Percentiles rank a stretch among this genome's conserved stretches.
Evolutionary conservation across 2,113 vertebrate genomes (phyloP).

Genomic region (Grus americana): DNA sequence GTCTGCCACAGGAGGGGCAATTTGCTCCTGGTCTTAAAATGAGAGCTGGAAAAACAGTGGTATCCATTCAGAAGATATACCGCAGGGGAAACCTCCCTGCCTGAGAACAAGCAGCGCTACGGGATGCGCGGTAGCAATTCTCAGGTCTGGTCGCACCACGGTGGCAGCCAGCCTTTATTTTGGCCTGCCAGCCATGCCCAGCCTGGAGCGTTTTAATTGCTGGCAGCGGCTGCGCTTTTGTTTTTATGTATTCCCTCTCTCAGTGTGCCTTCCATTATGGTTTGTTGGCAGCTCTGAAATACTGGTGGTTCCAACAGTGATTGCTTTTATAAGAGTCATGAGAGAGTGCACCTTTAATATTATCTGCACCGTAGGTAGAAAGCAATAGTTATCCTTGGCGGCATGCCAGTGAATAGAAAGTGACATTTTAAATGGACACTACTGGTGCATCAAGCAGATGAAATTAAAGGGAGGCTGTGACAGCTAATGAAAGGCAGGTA

Average conservation of each 20-base stretch:
- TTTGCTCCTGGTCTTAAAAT: not conserved
- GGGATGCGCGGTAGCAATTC: not conserved
- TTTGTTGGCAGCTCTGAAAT: not conserved
- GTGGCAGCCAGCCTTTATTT: slow-evolving; percentile 4
- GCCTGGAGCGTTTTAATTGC: slow-evolving; percentile 47
- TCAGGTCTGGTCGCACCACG: not conserved
- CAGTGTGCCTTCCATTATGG: slow-evolving; percentile 47
- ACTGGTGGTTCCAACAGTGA: slow-evolving; percentile 8
- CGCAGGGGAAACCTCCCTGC: not conserved
- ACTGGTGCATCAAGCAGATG: slow-evolving; percentile 33
- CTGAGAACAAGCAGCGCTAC: not conserved
- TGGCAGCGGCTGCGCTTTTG: slow-evolving; percentile 34
- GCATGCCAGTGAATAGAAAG: slow-evolving; percentile 16
- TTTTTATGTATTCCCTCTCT: slow-evolving; percentile 37
- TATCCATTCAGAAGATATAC: not conserved
- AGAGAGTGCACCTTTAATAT: slow-evolving; percentile 65
- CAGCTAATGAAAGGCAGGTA: slow-evolving; percentile 8
- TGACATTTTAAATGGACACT: slow-evolving; percentile 38
- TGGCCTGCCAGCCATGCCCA: slow-evolving; percentile 42
- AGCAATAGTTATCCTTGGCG: slow-evolving; percentile 51
- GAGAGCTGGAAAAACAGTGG: not conserved
- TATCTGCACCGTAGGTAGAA: slow-evolving; percentile 30
- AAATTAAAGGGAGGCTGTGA: slow-evolving; percentile 23
- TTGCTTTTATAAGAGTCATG: slow-evolving; percentile 38
- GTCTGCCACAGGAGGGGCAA: not conserved